A percentile compares a stretch with the other conserved stretches of the same genome.
phyloP scores from a whole-genome alignment of 2,888 invertebrate species.

The Chrysina gloriosa region DNA sequence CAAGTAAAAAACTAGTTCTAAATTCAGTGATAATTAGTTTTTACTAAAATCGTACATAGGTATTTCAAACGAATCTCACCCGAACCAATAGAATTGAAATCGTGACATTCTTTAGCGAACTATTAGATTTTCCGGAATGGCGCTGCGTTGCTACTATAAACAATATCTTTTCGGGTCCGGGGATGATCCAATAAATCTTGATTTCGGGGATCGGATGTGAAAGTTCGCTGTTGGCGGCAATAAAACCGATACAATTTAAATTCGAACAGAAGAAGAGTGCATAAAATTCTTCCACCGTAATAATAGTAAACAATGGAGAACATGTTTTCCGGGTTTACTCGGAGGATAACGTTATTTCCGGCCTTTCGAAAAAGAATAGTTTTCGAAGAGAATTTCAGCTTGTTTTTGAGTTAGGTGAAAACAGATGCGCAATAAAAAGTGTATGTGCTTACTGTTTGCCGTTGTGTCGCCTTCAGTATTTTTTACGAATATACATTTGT shows the following conservation, averaged over 20 bases:
- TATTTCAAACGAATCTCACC: too few relatives aligned
- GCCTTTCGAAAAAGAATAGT: slow-evolving; percentile 9
- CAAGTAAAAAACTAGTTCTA: too few relatives aligned
- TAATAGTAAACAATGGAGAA: slow-evolving; percentile 24
- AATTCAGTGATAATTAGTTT: too few relatives aligned
- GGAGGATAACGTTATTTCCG: slow-evolving; percentile 6
- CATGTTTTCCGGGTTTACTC: neutral
- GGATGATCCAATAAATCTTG: slow-evolving; percentile 31
- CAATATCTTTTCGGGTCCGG: slow-evolving; percentile 13
- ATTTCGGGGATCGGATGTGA: slow-evolving; percentile 18
- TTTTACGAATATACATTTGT: too few relatives aligned
- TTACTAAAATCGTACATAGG: too few relatives aligned
- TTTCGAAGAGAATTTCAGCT: neutral
- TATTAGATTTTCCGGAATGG: slow-evolving; percentile 12
- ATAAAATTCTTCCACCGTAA: slow-evolving; percentile 30
- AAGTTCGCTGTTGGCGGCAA: slow-evolving; percentile 25
- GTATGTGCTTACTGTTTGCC: neutral
- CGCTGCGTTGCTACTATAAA: slow-evolving; percentile 3
- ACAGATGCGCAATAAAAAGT: neutral
- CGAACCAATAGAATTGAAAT: neutral
- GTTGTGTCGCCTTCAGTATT: neutral
- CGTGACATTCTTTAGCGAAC: neutral
- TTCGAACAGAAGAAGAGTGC: slow-evolving; percentile 28
- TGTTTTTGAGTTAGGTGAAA: neutral
- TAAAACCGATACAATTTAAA: slow-evolving; percentile 39